Conservation (phyloP, 2,888 invertebrate genomes). For the Acrobasis repandana region DNA sequence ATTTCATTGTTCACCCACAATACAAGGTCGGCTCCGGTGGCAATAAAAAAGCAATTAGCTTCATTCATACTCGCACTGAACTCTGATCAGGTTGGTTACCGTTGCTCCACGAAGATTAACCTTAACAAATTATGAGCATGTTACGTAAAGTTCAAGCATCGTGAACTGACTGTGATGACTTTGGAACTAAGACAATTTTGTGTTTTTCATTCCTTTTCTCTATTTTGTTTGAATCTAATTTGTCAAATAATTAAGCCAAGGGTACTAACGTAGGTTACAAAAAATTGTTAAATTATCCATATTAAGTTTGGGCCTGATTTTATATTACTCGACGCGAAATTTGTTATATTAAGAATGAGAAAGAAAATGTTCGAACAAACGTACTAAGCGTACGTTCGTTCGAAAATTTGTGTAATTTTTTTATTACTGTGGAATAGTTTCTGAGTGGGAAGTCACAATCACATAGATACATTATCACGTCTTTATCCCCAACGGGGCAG, state of each 20-base stretch:
- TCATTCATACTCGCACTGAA: not conserved
- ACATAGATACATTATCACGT: no score
- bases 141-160: conserved; percentile 45
- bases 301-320: not conserved
- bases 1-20: not conserved
- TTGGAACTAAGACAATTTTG: conserved; percentile 11
- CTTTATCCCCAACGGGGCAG: no score
- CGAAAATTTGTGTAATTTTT: no score
- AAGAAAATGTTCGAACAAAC: no score
- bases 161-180: conserved; percentile 23
- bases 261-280: no score
- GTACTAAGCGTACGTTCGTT: no score
- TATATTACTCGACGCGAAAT: not conserved
- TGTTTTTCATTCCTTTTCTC: not conserved
- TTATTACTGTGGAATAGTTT: no score
- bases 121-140: conserved; percentile 38
- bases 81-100: not conserved
- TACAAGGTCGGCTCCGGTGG: not conserved
- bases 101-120: conserved; percentile 45
- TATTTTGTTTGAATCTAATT: no score
- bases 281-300: no score
- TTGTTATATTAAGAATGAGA: no score
- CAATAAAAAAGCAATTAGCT: conserved; percentile 4
- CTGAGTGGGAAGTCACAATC: no score
- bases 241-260: no score